These are phyloP conservation scores for Creontiades dilutus DNA, from an alignment of 2,888 invertebrate genomes.

Conservation along the genomic window DNA sequence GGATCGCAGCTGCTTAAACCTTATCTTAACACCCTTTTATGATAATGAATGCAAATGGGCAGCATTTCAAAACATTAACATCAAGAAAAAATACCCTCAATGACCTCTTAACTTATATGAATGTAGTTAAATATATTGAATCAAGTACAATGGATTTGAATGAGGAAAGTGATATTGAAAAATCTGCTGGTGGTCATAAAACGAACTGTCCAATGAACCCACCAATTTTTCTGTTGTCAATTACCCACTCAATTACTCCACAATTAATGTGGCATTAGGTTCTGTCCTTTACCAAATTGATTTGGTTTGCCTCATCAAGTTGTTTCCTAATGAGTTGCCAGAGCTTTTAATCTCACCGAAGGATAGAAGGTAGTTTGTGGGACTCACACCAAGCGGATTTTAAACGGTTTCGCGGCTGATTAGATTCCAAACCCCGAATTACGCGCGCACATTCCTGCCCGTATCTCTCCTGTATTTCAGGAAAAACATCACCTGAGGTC, in stretches of 20 bases:
- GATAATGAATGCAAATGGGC: too few species aligned
- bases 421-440: not conserved
- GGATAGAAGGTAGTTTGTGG: not conserved
- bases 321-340: not conserved
- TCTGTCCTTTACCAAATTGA: not conserved
- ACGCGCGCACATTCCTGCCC: not conserved
- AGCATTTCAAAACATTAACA: too few species aligned
- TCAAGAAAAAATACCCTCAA: too few species aligned
- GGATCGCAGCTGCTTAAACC: too few species aligned
- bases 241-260: not conserved
- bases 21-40: too few species aligned
- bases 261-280: not conserved
- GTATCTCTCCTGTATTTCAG: not conserved
- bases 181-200: too few species aligned
- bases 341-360: not conserved
- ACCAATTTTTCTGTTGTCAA: too few species aligned
- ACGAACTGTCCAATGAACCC: too few species aligned
- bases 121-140: too few species aligned
- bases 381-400: not conserved
- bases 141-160: too few species aligned
- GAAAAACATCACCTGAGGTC: not conserved
- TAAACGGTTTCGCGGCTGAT: slow-evolving; percentile 8
- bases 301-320: not conserved
- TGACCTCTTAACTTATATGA: too few species aligned
- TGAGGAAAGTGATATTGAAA: too few species aligned